Evolutionary conservation across 2,888 invertebrate genomes (phyloP), one percentile per base, ranked within the genome.

Genomic region (Netelia inedita): DNA sequence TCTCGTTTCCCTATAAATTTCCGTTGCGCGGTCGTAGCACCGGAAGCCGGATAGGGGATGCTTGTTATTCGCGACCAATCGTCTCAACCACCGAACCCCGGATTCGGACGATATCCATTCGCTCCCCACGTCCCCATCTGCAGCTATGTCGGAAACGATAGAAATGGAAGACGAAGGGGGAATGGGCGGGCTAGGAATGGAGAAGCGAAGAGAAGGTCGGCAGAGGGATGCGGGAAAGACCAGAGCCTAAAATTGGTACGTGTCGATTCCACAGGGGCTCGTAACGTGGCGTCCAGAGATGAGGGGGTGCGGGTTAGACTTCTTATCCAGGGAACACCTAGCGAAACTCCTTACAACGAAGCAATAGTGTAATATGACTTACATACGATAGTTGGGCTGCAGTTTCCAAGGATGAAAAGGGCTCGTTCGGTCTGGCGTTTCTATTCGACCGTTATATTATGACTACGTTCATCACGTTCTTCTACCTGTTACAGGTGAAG

Each of bases 1-100:
- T 86, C 84, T 89, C 85, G 87, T 88, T 89, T 88, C 85, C 86
- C 68, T 78, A 83, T 84, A 85, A 88, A 88, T 89, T 89, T 88
- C 86, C 87, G 85, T 73, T 53, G 59, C 78, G 79, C 85, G 71
- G 71, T 76, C 73, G 80, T 82, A 79, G 74, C 66, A 69, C 57
- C 84, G 88, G 88, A 88, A 87, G 83, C 82, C 35, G 79, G 86
- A 87, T 87, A 86, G 85, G 85, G 41, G 86, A 85, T 86, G 89
- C 88, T 88, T 82, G 88, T 89, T 89, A 88, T 87, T 87, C 88
- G 85, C 82, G 66, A 83, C 84, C 87, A 84, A 87, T 87, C 87
- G 85, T 78, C 65, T 19, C 59, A 21, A 61, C 71, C 46, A 46
- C 66, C 50, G 14, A 21, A 21, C 43, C 50, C 53, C 16, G 61